phyloP scores from a whole-genome alignment of 2,888 invertebrate species.

The Andrena chrysosceles region DNA sequence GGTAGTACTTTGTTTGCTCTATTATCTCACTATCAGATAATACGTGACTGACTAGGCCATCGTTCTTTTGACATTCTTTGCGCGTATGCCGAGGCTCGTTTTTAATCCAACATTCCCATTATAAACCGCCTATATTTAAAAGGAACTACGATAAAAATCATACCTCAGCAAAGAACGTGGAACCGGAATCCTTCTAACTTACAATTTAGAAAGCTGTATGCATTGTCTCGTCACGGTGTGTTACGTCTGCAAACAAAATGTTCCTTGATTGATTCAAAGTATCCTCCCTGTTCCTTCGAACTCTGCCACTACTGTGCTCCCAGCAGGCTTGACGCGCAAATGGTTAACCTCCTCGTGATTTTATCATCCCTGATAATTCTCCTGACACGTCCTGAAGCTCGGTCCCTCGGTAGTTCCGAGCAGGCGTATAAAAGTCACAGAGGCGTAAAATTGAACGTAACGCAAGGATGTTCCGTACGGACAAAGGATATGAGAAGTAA shows the following conservation, averaged over 20 bases:
- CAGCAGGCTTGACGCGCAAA: neutral
- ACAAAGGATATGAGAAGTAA: conserved; percentile 1
- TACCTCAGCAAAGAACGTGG: no score
- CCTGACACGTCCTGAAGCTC: neutral
- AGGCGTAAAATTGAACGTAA: conserved; percentile 4
- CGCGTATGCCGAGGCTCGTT: neutral
- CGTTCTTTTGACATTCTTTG: conserved; percentile 21
- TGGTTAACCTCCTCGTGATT: neutral
- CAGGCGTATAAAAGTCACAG: neutral
- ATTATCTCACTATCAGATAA: conserved; percentile 58
- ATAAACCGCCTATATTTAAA: neutral
- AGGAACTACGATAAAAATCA: neutral
- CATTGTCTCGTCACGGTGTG: no score
- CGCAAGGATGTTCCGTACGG: neutral
- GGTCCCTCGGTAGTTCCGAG: neutral
- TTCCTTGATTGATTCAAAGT: neutral
- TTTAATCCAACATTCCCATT: neutral
- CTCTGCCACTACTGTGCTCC: no score
- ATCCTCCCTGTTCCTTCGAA: neutral
- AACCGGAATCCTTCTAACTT: no score
- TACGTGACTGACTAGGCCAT: conserved; percentile 28
- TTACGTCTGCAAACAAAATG: neutral
- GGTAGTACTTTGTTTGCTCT: conserved; percentile 41
- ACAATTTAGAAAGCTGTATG: no score
- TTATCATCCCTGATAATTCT: neutral